These are phyloP conservation scores for Psittacula derbiana DNA, from an alignment of 2,797 vertebrate species.

Conservation along the genomic window DNA sequence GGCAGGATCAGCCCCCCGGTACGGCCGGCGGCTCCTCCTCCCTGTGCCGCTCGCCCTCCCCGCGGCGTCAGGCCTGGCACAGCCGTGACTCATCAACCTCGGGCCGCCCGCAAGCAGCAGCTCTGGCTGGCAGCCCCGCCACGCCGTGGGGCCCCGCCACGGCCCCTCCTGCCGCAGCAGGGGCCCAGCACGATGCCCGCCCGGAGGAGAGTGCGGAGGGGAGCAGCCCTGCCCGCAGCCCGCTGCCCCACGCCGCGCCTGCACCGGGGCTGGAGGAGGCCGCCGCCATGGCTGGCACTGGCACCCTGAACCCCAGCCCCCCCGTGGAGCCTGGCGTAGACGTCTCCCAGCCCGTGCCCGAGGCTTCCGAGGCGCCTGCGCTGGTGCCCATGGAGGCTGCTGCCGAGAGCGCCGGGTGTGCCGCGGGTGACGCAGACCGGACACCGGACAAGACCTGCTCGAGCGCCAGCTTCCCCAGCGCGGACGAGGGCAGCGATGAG, in stretches of 20 bases:
- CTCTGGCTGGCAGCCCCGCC: conserved; percentile 4
- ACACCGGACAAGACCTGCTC: conserved; percentile 70
- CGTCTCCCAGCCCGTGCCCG: neutral
- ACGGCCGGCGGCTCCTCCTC: neutral
- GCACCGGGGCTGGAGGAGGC: neutral
- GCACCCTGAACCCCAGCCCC: neutral
- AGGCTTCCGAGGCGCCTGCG: neutral
- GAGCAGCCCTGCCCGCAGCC: neutral
- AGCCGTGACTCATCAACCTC: neutral
- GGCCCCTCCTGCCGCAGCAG: neutral
- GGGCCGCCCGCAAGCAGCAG: neutral
- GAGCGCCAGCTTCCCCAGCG: conserved; percentile 75
- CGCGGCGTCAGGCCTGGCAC: neutral
- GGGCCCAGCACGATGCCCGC: neutral
- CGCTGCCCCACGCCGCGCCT: rapidly evolving
- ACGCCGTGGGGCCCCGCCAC: neutral
- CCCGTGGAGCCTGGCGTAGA: rapidly evolving
- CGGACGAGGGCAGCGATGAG: conserved; percentile 79
- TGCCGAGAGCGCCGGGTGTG: conserved; percentile 52
- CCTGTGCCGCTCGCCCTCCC: neutral
- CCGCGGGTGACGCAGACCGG: conserved; percentile 47
- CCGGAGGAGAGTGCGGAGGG: neutral
- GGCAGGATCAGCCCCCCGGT: neutral
- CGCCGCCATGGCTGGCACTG: neutral
- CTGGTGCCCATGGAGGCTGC: neutral